Evolutionary conservation across 2,888 invertebrate genomes (phyloP).

Genomic region (Anarsia innoxiella): DNA sequence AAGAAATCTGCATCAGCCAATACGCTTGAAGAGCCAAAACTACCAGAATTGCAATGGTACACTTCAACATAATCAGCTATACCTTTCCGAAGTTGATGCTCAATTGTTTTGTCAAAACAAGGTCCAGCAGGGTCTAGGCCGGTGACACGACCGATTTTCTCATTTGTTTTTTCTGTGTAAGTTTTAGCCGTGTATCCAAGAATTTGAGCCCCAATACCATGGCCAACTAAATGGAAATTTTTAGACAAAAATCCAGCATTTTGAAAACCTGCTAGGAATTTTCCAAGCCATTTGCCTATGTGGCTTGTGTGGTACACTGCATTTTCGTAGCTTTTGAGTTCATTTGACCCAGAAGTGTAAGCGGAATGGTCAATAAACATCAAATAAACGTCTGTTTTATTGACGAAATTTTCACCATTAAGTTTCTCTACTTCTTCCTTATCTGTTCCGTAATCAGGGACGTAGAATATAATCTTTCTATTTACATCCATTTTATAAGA

Average conservation of each 20-base stretch:
- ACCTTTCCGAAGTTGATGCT: slow-evolving; percentile 64
- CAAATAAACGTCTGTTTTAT: slow-evolving; percentile 47
- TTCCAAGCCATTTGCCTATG: slow-evolving; percentile 46
- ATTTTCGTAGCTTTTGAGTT: slow-evolving; percentile 51
- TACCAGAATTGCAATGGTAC: slow-evolving; percentile 76
- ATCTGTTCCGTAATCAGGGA: slow-evolving; percentile 63
- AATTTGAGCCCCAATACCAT: slow-evolving; percentile 61
- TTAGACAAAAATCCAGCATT: slow-evolving; percentile 43
- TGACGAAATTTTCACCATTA: slow-evolving; percentile 52
- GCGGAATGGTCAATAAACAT: slow-evolving; percentile 58
- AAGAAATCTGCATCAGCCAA: slow-evolving; percentile 76
- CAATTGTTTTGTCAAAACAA: slow-evolving; percentile 52
- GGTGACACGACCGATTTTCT: slow-evolving; percentile 52
- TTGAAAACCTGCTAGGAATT: slow-evolving; percentile 40
- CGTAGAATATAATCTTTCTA: slow-evolving; percentile 52
- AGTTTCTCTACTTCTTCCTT: slow-evolving; percentile 53
- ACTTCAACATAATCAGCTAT: slow-evolving; percentile 76
- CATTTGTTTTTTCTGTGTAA: slow-evolving; percentile 42
- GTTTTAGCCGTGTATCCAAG: slow-evolving; percentile 42
- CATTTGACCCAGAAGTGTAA: slow-evolving; percentile 48
- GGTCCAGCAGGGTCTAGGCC: slow-evolving; percentile 65
- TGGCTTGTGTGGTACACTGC: slow-evolving; percentile 49
- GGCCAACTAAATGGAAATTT: slow-evolving; percentile 61
- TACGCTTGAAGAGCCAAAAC: slow-evolving; percentile 63
- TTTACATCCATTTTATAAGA: slow-evolving; percentile 48